Percentiles rank a stretch among this genome's conserved stretches.
phyloP scores from a whole-genome alignment of 2,113 vertebrate species.

The Lepus americanus region DNA sequence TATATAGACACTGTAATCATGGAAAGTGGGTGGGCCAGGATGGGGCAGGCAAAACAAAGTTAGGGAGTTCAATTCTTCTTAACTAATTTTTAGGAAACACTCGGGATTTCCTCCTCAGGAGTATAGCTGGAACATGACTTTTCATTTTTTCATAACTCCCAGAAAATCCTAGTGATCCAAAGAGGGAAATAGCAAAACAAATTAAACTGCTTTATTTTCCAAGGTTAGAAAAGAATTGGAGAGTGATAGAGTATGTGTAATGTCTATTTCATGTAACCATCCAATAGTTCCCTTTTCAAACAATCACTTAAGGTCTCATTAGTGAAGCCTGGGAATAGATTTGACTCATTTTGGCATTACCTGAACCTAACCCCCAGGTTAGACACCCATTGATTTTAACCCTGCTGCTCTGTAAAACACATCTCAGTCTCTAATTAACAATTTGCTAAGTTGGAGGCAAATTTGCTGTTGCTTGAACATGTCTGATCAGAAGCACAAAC shows the following conservation, averaged over 20 bases:
- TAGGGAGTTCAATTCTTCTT: neutral
- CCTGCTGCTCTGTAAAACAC: slow-evolving; percentile 71
- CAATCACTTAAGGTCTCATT: slow-evolving; percentile 48
- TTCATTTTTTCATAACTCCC: slow-evolving; percentile 66
- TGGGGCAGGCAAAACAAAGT: neutral
- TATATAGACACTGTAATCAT: neutral
- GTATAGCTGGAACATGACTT: slow-evolving; percentile 49
- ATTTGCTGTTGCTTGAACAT: slow-evolving; percentile 71
- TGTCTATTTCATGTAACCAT: slow-evolving; percentile 74
- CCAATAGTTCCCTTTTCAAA: slow-evolving; percentile 45
- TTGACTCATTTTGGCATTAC: slow-evolving; percentile 64
- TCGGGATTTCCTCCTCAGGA: neutral
- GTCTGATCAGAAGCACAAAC: slow-evolving; percentile 60
- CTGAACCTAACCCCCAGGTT: slow-evolving; percentile 40
- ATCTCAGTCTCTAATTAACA: slow-evolving; percentile 81
- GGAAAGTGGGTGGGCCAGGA: neutral
- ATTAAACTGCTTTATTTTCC: slow-evolving; percentile 77
- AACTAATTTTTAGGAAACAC: slow-evolving; percentile 11
- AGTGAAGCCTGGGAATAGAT: slow-evolving; percentile 47
- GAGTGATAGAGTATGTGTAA: neutral
- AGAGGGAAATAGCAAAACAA: neutral
- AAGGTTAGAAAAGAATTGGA: slow-evolving; percentile 50
- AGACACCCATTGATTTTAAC: slow-evolving; percentile 61
- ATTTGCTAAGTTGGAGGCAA: slow-evolving; percentile 69
- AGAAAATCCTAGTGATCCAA: slow-evolving; percentile 66